Evolutionary conservation across 2,797 vertebrate genomes (phyloP), one percentile per base, ranked within the genome.

Genomic region (Atherinosoma microstoma): DNA sequence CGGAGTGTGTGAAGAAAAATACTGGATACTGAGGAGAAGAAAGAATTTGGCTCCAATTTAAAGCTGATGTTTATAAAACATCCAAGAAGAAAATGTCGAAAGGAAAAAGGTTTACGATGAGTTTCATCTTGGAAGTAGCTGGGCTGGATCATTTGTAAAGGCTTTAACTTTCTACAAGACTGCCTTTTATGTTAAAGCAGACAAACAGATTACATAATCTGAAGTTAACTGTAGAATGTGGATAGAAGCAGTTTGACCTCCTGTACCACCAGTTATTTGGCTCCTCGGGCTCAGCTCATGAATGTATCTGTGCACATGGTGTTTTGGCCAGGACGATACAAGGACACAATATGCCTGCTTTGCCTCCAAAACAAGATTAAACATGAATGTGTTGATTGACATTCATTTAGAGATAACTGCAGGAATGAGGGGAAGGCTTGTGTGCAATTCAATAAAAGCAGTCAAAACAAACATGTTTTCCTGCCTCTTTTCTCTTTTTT

Each of bases 231-330:
- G 49, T 64, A 35, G 4, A 32, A 35, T n/a, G 1, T 7, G 13
- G 34, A 12, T 13, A 47, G 12, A 27, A 35, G 24, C 35, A 34
- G 18, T 24, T 32, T 0, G 4, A 16, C 20, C 47, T 45, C 61
- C 49, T 64, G 13, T 13, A 7, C 20, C 11, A 5, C 10, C 24
- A 34, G 16, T 35, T 18, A 15, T 27, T 10, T 6, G 1, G 42
- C 42, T 45, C 4, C 42, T 20, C 42, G 20, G 9, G 32, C 42
- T 16, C 42, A 24, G 3, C 42, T 20, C 42, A 20, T 2, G 6
- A 58, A 24, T 18, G 61, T 30, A 63, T 71, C 59, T n/a, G 30
- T 22, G 29, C 20, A 53, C 20, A 42, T 53, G 63, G 24, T 76
- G 29, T 38, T 64, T 49, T 54, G 35, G 15, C 6, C 3, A 58